A percentile compares a stretch with the other conserved stretches of the same genome.
These are phyloP conservation scores for Sitobion miscanthi DNA, from an alignment of 1,140 invertebrate genomes.

Conservation along the genomic window DNA sequence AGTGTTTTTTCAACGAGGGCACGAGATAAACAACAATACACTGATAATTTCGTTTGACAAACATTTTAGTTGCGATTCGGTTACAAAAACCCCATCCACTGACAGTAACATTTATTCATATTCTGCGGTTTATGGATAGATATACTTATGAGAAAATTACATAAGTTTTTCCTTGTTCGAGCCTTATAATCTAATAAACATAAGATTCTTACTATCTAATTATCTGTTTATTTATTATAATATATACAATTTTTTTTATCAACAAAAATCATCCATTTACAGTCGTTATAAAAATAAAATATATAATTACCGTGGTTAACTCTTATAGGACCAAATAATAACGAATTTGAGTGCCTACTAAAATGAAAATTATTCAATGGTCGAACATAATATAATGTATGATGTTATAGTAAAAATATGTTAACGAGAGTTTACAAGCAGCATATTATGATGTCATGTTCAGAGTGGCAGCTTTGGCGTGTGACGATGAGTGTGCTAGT, in stretches of 20 bases:
- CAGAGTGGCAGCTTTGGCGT: neutral
- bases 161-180: neutral
- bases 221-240: neutral
- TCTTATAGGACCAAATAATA: neutral
- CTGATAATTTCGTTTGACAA: conserved; percentile 27
- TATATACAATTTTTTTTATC: no score
- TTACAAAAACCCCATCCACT: neutral
- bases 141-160: neutral
- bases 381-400: neutral
- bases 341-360: neutral
- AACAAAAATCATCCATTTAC: neutral
- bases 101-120: neutral
- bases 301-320: neutral
- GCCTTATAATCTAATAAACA: neutral
- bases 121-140: neutral
- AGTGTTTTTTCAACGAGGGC: conserved; percentile 26
- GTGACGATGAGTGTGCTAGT: no score
- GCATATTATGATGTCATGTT: neutral
- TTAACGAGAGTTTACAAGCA: neutral
- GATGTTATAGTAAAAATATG: neutral
- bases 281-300: neutral
- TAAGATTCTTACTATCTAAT: neutral
- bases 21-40: conserved; percentile 9
- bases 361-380: neutral
- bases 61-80: neutral